These are phyloP conservation scores for Liolophura sinensis DNA, from an alignment of 1,140 invertebrate genomes.

Conservation along the genomic window DNA sequence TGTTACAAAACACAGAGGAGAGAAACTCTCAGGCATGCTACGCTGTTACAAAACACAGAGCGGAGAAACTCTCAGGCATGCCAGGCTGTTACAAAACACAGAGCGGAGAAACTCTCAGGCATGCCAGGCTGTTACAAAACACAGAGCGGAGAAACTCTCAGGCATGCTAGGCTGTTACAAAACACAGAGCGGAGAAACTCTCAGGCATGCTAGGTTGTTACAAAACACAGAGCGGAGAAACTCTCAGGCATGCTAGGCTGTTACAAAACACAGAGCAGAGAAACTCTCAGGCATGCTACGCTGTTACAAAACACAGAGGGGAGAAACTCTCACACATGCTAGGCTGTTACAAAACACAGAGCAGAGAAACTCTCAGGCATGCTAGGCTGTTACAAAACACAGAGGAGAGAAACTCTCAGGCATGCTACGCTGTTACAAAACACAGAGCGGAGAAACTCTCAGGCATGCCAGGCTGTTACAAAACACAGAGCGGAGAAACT, in stretches of 20 bases:
- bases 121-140: conserved; percentile 70
- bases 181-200: background rate
- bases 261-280: conserved; percentile 32
- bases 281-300: no score
- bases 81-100: conserved; percentile 68
- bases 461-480: conserved; percentile 76
- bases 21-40: no score
- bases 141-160: background rate
- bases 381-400: conserved; percentile 68
- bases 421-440: conserved; percentile 69
- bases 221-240: conserved; percentile 2
- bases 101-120: no score
- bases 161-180: conserved; percentile 74
- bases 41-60: conserved; percentile 65
- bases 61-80: no score
- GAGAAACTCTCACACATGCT: no score
- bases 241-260: no score
- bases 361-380: no score
- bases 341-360: conserved; percentile 68
- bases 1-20: conserved; percentile 49
- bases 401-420: no score
- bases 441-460: background rate
- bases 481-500: background rate
- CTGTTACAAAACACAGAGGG: conserved; percentile 57
- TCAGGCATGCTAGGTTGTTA: no score